These are phyloP conservation scores for Carettochelys insculpta DNA, from an alignment of 2,113 vertebrate species.

Conservation along the genomic window DNA sequence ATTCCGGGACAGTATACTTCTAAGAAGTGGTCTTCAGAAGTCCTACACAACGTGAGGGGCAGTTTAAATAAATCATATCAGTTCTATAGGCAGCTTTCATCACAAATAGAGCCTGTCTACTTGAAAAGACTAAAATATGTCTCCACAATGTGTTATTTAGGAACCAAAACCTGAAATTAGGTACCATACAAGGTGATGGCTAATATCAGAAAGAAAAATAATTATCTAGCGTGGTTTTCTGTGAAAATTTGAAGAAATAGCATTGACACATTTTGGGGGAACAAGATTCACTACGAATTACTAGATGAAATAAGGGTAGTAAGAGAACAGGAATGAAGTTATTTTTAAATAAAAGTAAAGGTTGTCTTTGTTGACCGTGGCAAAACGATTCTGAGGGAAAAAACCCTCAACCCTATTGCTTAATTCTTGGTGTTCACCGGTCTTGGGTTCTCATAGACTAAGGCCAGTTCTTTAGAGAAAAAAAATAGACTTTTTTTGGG, in stretches of 20 bases:
- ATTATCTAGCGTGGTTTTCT: background rate
- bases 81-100: background rate
- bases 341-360: too few relatives aligned
- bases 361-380: too few relatives aligned
- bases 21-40: background rate
- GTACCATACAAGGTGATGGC: background rate
- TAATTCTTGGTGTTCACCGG: too few relatives aligned
- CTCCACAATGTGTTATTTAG: background rate
- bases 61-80: background rate
- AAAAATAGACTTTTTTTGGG: too few relatives aligned
- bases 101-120: background rate
- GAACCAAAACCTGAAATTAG: background rate
- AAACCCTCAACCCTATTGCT: too few relatives aligned
- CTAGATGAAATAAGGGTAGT: background rate
- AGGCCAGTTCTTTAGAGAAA: too few relatives aligned
- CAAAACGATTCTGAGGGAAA: too few relatives aligned
- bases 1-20: background rate
- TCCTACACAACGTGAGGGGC: background rate
- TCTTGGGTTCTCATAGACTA: too few relatives aligned
- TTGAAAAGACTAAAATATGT: background rate
- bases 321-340: too few relatives aligned
- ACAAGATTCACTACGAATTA: background rate
- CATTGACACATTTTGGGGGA: background rate
- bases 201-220: background rate
- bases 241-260: background rate